These are phyloP conservation scores for Lontra canadensis DNA, from an alignment of 2,113 vertebrate species.

Conservation along the genomic window DNA sequence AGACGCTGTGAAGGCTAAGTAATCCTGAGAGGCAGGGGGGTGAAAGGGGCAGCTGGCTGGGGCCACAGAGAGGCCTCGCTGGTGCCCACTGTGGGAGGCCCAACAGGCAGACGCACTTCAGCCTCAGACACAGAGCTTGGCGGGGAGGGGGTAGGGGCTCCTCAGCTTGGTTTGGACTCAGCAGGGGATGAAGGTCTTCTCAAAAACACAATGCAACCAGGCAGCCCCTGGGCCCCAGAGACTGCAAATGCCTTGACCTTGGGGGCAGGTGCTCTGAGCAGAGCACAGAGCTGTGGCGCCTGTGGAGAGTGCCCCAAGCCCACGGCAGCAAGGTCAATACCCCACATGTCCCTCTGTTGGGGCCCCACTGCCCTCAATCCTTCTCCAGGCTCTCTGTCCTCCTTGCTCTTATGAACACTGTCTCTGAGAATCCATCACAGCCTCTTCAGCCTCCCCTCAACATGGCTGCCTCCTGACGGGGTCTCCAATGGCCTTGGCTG, in stretches of 20 bases:
- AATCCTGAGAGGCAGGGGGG: conserved; percentile 38
- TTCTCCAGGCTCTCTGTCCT: not conserved
- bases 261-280: not conserved
- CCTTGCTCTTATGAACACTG: not conserved
- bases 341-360: rapidly evolving
- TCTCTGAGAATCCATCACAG: not conserved
- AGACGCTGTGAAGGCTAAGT: conserved; percentile 29
- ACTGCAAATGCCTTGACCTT: not conserved
- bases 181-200: conserved; percentile 22
- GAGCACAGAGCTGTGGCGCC: not conserved
- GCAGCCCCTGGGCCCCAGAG: conserved; percentile 8
- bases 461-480: not conserved
- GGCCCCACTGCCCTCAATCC: not conserved
- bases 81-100: not conserved
- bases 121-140: not conserved
- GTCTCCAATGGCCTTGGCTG: not conserved
- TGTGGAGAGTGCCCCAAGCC: not conserved
- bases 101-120: not conserved
- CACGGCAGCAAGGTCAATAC: not conserved
- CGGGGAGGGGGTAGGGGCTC: not conserved
- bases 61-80: not conserved
- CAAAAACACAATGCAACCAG: not conserved
- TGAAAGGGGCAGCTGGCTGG: conserved; percentile 41
- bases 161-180: not conserved
- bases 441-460: not conserved